A percentile compares a stretch with the other conserved stretches of the same genome.
phyloP scores from a whole-genome alignment of 2,888 invertebrate genomes.

The Imbricaverruca yamaguchii region DNA sequence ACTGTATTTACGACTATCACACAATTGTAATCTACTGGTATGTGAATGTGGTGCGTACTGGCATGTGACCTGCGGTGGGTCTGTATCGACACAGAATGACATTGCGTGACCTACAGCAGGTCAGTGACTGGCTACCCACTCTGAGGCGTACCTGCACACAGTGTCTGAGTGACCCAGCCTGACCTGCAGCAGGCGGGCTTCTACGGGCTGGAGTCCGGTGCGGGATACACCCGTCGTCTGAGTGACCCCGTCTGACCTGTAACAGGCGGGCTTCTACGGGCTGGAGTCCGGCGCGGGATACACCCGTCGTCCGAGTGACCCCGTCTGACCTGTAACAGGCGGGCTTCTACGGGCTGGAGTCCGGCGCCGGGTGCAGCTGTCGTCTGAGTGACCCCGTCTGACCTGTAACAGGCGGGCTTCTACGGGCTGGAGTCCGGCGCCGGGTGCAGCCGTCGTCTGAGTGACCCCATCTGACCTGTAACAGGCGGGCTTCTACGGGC shows the following conservation, averaged over 20 bases:
- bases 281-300: too few species aligned
- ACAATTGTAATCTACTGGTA: too few species aligned
- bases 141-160: neutral
- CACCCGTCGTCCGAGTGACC: conserved; percentile 35
- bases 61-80: too few species aligned
- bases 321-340: neutral
- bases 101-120: too few species aligned
- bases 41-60: too few species aligned
- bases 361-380: neutral
- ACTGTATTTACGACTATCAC: too few species aligned
- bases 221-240: neutral
- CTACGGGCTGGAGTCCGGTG: neutral
- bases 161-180: neutral
- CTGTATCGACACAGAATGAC: too few species aligned
- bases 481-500: neutral
- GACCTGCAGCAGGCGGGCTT: neutral
- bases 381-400: too few species aligned
- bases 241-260: too few species aligned
- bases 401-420: conserved; percentile 46
- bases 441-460: conserved; percentile 26
- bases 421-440: conserved; percentile 38
- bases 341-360: neutral
- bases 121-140: too few species aligned
- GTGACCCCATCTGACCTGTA: neutral
- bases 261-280: too few species aligned